Evolutionary conservation across 2,888 invertebrate genomes (phyloP).

Genomic region (Acleris sparsana): DNA sequence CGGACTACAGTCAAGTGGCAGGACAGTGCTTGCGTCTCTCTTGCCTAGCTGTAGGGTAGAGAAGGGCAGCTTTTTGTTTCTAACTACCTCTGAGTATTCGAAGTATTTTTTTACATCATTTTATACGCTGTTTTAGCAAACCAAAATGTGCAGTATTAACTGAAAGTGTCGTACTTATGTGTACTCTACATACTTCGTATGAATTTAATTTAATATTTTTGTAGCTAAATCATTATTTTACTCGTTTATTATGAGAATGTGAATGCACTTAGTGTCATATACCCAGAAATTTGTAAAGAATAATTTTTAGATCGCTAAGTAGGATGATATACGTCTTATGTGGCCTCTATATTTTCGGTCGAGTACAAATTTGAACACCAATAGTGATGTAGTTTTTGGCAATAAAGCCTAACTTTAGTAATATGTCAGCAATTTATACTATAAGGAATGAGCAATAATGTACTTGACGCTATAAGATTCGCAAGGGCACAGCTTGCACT

Average conservation of each 20-base stretch:
- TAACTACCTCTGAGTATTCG: constrained; percentile 35
- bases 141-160: constrained; percentile 34
- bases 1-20: not conserved
- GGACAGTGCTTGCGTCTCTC: constrained; percentile 7
- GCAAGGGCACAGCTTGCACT: too few relatives aligned
- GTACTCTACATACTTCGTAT: constrained; percentile 13
- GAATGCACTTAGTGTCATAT: not conserved
- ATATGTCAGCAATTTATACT: too few relatives aligned
- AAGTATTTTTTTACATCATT: constrained; percentile 32
- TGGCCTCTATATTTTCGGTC: not conserved
- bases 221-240: not conserved
- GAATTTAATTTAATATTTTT: not conserved
- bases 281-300: not conserved
- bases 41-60: constrained; percentile 14
- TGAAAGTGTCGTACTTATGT: constrained; percentile 20
- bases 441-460: too few relatives aligned
- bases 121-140: constrained; percentile 22
- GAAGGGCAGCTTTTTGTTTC: constrained; percentile 32
- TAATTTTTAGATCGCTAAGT: not conserved
- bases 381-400: not conserved
- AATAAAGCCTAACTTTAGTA: not conserved
- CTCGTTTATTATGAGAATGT: too few relatives aligned
- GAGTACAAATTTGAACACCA: not conserved
- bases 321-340: not conserved
- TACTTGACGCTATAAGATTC: too few relatives aligned